Conservation (phyloP, 2,113 vertebrate genomes). For the Oryzias woworae region DNA sequence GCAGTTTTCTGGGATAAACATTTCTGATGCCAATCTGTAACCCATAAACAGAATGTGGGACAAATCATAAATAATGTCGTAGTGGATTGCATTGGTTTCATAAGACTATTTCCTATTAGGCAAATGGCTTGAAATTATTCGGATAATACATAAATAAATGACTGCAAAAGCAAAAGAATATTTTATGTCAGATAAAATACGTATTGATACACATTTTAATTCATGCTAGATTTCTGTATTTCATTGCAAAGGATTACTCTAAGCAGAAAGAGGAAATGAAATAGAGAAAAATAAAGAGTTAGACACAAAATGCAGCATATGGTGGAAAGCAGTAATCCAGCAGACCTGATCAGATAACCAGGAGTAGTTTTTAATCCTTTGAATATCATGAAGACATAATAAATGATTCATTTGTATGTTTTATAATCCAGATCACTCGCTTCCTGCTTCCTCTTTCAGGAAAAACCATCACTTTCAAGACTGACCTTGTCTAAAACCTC, state of each 20-base stretch:
- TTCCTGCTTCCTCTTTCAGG: background rate
- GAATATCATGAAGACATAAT: constrained; percentile 43
- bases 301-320: constrained; percentile 20
- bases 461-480: constrained; percentile 5
- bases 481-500: background rate
- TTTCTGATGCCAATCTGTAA: background rate
- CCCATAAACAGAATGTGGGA: background rate
- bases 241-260: no score
- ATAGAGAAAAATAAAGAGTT: background rate
- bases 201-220: no score
- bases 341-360: constrained; percentile 9
- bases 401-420: constrained; percentile 17
- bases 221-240: no score
- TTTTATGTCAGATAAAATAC: no score
- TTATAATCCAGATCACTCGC: constrained; percentile 37
- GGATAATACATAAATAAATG: no score
- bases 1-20: background rate
- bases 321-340: constrained; percentile 27
- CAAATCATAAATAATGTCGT: background rate
- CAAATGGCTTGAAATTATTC: no score
- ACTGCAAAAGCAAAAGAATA: no score
- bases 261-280: no score
- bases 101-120: no score
- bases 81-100: no score
- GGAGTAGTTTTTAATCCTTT: constrained; percentile 47